Percentiles rank a stretch among this genome's conserved stretches.
Conservation (phyloP, 2,888 invertebrate genomes). For the Dryomyza anilis region DNA sequence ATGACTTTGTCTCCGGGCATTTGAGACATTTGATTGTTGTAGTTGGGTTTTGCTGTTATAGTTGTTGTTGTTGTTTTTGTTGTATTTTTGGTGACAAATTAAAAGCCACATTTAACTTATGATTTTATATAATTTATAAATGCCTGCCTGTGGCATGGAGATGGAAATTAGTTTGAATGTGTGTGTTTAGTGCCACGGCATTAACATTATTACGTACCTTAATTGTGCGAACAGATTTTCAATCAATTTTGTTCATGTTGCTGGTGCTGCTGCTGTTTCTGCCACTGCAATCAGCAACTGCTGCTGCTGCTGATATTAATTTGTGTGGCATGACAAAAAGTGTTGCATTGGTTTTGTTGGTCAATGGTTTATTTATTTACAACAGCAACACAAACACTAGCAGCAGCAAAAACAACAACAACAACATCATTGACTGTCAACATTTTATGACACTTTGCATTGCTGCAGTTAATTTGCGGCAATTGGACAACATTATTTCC, state of each 20-base stretch:
- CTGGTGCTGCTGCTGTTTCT: background rate
- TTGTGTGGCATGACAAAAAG: background rate
- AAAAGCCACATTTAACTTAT: background rate
- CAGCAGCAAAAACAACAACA: background rate
- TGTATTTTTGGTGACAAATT: background rate
- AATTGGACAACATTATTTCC: constrained; percentile 10
- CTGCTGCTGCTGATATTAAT: constrained; percentile 7
- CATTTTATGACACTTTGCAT: constrained; percentile 5
- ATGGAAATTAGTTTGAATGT: background rate
- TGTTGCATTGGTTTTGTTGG: constrained; percentile 20
- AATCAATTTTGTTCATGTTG: constrained; percentile 9
- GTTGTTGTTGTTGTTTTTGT: too few species aligned
- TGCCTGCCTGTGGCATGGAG: too few species aligned
- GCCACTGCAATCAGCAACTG: too few species aligned
- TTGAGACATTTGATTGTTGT: too few species aligned
- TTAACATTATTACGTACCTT: too few species aligned
- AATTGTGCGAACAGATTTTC: constrained; percentile 14
- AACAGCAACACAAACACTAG: background rate
- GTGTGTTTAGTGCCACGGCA: background rate
- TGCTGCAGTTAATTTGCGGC: constrained; percentile 18
- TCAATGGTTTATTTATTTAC: constrained; percentile 1
- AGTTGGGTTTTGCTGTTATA: too few species aligned
- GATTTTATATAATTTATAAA: too few species aligned
- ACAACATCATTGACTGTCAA: background rate
- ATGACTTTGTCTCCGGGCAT: too few species aligned